phyloP scores from a whole-genome alignment of 2,888 invertebrate genomes.

The Catocala sponsa region DNA sequence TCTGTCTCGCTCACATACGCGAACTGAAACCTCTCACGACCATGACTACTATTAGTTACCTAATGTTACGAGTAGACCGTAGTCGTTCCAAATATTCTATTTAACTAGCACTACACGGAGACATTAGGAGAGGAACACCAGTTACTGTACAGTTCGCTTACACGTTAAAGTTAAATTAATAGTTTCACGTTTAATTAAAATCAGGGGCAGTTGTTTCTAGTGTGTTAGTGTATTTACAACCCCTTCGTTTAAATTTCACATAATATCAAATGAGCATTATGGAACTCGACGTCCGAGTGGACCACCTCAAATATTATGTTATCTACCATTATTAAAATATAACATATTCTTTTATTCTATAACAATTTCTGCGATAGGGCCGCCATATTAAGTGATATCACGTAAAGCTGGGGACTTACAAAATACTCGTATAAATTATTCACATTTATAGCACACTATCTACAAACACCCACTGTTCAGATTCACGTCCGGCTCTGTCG shows the following conservation, averaged over 20 bases:
- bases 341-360: slow-evolving; percentile 72
- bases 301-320: slow-evolving; percentile 67
- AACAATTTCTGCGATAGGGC: slow-evolving; percentile 80
- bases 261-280: slow-evolving; percentile 80
- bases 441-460: slow-evolving; percentile 88
- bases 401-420: slow-evolving; percentile 88
- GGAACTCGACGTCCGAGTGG: slow-evolving; percentile 78
- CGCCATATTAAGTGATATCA: slow-evolving; percentile 79
- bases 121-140: slow-evolving; percentile 86
- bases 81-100: slow-evolving; percentile 74
- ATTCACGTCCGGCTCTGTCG: slow-evolving; percentile 79
- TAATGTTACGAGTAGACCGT: slow-evolving; percentile 74
- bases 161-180: slow-evolving; percentile 71
- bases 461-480: slow-evolving; percentile 83
- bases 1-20: slow-evolving; percentile 52
- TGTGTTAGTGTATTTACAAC: slow-evolving; percentile 79
- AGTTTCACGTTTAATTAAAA: slow-evolving; percentile 77
- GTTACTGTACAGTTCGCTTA: slow-evolving; percentile 84
- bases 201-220: slow-evolving; percentile 71
- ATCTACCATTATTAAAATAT: slow-evolving; percentile 84
- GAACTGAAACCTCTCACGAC: slow-evolving; percentile 63
- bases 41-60: slow-evolving; percentile 71
- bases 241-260: slow-evolving; percentile 70
- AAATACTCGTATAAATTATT: slow-evolving; percentile 88
- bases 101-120: slow-evolving; percentile 82